Conservation (phyloP, 92 coral and sea anemone genomes). For the Porites lobata region DNA sequence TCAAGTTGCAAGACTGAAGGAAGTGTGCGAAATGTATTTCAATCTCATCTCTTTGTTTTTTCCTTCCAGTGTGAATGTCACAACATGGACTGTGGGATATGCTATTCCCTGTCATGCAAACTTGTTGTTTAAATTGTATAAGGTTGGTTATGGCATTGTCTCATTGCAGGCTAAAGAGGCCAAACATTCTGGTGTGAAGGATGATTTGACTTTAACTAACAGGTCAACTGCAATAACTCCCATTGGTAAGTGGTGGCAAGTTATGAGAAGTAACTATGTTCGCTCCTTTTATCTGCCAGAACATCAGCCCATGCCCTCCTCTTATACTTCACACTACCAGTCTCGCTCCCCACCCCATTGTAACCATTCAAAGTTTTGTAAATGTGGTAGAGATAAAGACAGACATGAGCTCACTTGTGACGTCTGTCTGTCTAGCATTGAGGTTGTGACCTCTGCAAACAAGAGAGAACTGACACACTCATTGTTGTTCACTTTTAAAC, state of each 20-base stretch:
- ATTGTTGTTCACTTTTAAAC: constrained; percentile 43
- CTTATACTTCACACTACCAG: constrained; percentile 46
- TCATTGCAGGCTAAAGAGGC: constrained; percentile 73
- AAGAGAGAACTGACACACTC: background rate
- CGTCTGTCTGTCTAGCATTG: too few relatives aligned
- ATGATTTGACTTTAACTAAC: too few relatives aligned
- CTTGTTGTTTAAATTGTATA: constrained; percentile 38
- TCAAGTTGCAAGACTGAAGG: constrained; percentile 41
- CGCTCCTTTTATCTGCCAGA: constrained; percentile 76
- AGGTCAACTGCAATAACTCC: too few relatives aligned
- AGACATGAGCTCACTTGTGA: constrained; percentile 17
- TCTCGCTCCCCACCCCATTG: constrained; percentile 55
- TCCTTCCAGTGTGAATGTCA: constrained; percentile 49
- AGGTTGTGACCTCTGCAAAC: background rate
- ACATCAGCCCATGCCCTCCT: constrained; percentile 67
- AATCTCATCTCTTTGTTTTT: constrained; percentile 56
- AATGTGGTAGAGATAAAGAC: constrained; percentile 71
- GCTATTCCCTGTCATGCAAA: constrained; percentile 77
- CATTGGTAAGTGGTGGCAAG: constrained; percentile 77
- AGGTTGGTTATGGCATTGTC: constrained; percentile 69
- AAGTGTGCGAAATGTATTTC: constrained; percentile 52
- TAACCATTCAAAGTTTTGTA: constrained; percentile 41
- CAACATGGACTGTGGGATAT: constrained; percentile 80
- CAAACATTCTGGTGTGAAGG: constrained; percentile 78
- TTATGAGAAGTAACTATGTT: constrained; percentile 74